Evolutionary conservation across 2,797 vertebrate genomes (phyloP), one percentile per base, ranked within the genome.

Genomic region (Brachymystax lenok): DNA sequence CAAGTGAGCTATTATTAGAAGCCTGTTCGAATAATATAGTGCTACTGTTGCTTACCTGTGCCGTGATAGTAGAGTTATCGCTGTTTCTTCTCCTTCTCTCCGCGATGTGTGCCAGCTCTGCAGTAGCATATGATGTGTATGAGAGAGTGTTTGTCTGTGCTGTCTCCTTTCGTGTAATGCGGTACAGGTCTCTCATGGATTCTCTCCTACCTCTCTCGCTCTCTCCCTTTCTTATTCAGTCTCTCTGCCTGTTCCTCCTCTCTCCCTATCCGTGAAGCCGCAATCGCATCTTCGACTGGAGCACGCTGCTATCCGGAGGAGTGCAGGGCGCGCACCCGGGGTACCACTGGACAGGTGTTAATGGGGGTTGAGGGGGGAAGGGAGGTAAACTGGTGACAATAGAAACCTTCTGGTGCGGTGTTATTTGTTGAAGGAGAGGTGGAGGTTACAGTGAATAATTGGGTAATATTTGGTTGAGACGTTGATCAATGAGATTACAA

Each of bases 41-140:
- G 72, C 74, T 61, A 54, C 73, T 19, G 4, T 67, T 24, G 56
- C 89, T 90, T 92, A 94, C 93, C 93, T 91, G 40, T 21, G 66
- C 27, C 7, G 56, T 71, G 77, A 14, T 66, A 73, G 40, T 72
- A 69, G 54, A 24, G 51, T 46, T 70, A 64, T 84, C 76, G 14
- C 16, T 30, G 27, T 79, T 76, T 76, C 79, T 77, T 73, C 64
- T 74, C 66, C 80, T 61, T 64, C 33, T 82, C 82, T 73, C 79
- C 82, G 74, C 79, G 33, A 35, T 14, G 30, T 16, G 13, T 72
- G 83, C 83, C 85, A 89, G 72, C 86, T 86, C 80, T 67, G 86
- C 84, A 77, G 76, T 80, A 73, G 80, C 86, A 85, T 87, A 73
- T 74, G 50, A 24, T 10, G 27, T n/a, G 74, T 61, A 50, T 77